These are phyloP conservation scores for Ennomos erosarius DNA, from an alignment of 2,888 invertebrate genomes.

Conservation along the genomic window DNA sequence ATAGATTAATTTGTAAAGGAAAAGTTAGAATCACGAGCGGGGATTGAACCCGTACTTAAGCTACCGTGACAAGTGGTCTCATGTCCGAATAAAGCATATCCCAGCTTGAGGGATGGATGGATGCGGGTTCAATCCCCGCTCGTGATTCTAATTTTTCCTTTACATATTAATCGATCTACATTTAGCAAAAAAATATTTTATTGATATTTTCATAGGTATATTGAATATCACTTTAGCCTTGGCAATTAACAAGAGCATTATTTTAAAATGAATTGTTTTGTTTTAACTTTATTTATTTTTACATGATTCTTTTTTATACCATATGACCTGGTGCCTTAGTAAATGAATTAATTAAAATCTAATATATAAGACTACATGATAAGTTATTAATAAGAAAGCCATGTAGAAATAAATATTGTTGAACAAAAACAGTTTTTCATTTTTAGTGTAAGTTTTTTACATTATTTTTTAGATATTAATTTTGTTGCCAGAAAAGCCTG, in stretches of 20 bases:
- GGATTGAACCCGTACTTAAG: too few relatives aligned
- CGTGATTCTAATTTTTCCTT: too few relatives aligned
- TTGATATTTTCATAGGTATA: too few relatives aligned
- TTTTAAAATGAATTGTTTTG: constrained; percentile 19
- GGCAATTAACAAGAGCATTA: constrained; percentile 10
- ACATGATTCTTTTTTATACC: constrained; percentile 11
- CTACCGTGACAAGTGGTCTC: too few relatives aligned
- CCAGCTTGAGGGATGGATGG: too few relatives aligned
- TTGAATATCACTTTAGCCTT: constrained; percentile 10
- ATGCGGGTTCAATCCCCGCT: too few relatives aligned
- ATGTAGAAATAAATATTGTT: constrained; percentile 31
- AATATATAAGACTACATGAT: constrained; percentile 15
- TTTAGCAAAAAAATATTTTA: too few relatives aligned
- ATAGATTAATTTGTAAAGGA: too few relatives aligned
- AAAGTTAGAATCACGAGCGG: too few relatives aligned
- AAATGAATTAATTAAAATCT: constrained; percentile 15
- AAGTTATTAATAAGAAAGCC: constrained; percentile 26
- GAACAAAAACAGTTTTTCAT: constrained; percentile 9
- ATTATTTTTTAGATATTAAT: background rate
- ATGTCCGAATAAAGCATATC: too few relatives aligned
- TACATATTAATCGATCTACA: too few relatives aligned
- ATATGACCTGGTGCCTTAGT: constrained; percentile 29
- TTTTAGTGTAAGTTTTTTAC: constrained; percentile 4
- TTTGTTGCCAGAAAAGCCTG: too few relatives aligned
- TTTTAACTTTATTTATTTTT: constrained; percentile 24